Evolutionary conservation across 2,797 vertebrate species (phyloP).

Genomic region (Typhlichthys subterraneus): DNA sequence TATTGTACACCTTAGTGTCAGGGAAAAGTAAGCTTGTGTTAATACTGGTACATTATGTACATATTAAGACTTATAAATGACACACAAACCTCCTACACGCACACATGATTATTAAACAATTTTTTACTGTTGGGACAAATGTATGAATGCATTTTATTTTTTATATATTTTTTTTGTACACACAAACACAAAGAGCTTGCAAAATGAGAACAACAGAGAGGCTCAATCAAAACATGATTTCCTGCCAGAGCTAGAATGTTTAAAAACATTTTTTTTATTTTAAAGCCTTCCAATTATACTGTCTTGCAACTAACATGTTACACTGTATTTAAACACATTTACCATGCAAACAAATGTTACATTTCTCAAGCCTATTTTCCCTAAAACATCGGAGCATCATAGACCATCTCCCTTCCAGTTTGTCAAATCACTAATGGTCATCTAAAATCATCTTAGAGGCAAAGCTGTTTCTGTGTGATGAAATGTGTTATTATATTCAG

Average conservation of each 20-base stretch:
- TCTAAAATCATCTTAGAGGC: conserved; percentile 23
- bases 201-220: conserved; percentile 67
- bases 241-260: conserved; percentile 77
- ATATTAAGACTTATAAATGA: conserved; percentile 57
- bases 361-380: conserved; percentile 40
- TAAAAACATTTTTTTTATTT: too few relatives aligned
- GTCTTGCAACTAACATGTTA: conserved; percentile 55
- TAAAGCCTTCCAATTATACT: conserved; percentile 76
- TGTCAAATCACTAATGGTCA: conserved; percentile 32
- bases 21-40: conserved; percentile 66
- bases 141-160: conserved; percentile 72
- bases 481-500: conserved; percentile 37
- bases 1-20: conserved; percentile 73
- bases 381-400: conserved; percentile 49
- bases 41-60: conserved; percentile 70
- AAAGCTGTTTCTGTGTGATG: conserved; percentile 39
- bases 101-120: conserved; percentile 61
- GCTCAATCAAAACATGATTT: conserved; percentile 69
- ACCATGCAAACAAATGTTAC: conserved; percentile 30
- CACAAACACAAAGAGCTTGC: conserved; percentile 75
- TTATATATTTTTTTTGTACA: conserved; percentile 33
- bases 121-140: conserved; percentile 62
- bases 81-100: conserved; percentile 63
- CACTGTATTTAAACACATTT: conserved; percentile 40
- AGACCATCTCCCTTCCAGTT: conserved; percentile 62